Percentiles rank a stretch among this genome's conserved stretches.
These are phyloP conservation scores for Encarsia formosa DNA, from an alignment of 2,888 invertebrate genomes.

Conservation along the genomic window DNA sequence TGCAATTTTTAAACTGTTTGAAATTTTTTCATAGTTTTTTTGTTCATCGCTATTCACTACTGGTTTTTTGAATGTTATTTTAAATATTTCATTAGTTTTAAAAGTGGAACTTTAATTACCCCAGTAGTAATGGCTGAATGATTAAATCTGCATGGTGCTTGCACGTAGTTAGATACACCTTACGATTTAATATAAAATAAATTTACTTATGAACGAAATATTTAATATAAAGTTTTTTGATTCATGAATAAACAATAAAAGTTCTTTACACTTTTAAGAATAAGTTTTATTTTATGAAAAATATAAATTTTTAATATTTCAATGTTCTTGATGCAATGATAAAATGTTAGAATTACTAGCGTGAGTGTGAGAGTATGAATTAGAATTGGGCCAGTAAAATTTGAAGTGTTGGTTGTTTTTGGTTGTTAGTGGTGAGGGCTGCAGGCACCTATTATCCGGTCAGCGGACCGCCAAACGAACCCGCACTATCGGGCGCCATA, in stretches of 20 bases:
- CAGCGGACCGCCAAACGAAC: constrained; percentile 63
- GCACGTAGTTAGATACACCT: constrained; percentile 38
- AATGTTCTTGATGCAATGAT: no score
- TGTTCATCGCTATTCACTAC: neutral
- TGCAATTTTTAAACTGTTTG: constrained; percentile 3
- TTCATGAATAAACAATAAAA: no score
- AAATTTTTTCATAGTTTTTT: neutral
- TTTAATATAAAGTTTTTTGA: constrained; percentile 5
- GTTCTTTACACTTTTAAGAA: no score
- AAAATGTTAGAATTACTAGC: no score
- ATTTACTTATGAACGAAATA: no score
- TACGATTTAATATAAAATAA: no score
- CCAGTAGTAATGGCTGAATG: neutral
- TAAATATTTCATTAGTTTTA: neutral
- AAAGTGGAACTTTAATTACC: neutral
- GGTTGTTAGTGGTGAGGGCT: constrained; percentile 80
- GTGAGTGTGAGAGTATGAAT: neutral
- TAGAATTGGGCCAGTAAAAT: constrained; percentile 44
- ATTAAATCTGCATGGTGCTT: constrained; percentile 30
- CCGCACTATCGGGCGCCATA: constrained; percentile 56
- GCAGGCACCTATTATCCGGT: constrained; percentile 89
- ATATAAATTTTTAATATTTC: no score
- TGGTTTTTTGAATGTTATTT: no score
- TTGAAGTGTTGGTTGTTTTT: constrained; percentile 50
- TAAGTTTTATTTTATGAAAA: no score